Conservation (phyloP, 2,797 vertebrate genomes). For the Pithecia hirsuta region DNA sequence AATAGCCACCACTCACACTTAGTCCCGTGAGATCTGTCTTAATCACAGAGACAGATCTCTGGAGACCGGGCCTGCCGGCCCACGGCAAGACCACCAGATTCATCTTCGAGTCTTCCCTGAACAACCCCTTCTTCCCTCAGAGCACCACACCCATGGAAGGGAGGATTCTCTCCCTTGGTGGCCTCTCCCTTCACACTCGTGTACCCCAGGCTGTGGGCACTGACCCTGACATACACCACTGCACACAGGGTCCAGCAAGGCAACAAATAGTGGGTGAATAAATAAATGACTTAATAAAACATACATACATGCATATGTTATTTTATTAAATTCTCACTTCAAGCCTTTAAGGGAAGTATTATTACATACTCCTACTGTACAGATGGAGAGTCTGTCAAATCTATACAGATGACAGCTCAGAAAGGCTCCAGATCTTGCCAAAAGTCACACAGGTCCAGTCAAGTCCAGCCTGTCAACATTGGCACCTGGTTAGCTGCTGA, state of each 20-base stretch:
- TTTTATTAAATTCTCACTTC: background rate
- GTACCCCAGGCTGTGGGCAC: fast-evolving
- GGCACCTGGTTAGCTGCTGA: background rate
- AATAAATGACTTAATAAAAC: background rate
- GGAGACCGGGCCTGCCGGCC: background rate
- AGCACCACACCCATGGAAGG: background rate
- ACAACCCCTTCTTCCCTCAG: background rate
- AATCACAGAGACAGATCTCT: background rate
- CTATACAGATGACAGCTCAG: background rate
- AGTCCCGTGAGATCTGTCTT: too few relatives aligned
- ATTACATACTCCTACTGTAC: fast-evolving
- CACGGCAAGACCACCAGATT: background rate
- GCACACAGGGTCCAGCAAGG: background rate
- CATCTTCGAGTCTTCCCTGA: background rate
- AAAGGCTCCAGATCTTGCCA: background rate
- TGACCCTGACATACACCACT: background rate
- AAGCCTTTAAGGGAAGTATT: background rate
- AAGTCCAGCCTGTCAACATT: background rate
- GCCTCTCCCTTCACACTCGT: background rate
- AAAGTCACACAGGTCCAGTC: background rate
- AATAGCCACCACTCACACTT: background rate
- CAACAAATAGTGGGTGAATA: background rate
- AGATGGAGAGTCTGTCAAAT: background rate
- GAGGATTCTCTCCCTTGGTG: too few relatives aligned
- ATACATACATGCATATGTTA: background rate